Evolutionary conservation across 2,888 invertebrate genomes (phyloP).

Genomic region (Dicyrtoma fusca): DNA sequence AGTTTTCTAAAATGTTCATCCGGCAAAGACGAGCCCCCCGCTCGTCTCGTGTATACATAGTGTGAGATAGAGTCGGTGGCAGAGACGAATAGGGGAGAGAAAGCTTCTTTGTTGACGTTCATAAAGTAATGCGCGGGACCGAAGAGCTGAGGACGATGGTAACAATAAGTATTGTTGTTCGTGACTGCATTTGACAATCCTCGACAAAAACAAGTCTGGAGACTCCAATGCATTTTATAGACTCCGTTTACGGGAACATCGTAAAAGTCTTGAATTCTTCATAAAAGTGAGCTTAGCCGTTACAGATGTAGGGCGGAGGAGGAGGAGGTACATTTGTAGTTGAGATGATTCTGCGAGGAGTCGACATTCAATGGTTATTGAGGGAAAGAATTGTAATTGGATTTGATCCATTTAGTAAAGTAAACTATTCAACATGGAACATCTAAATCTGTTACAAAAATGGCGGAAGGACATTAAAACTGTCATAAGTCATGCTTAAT

Average conservation of each 20-base stretch:
- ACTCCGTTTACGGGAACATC: background rate
- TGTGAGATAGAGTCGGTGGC: background rate
- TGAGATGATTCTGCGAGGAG: too few species aligned
- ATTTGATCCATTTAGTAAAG: background rate
- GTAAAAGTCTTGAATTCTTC: background rate
- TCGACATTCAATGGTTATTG: too few species aligned
- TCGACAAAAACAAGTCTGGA: background rate
- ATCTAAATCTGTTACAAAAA: slow-evolving; percentile 1
- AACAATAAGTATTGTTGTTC: too few species aligned
- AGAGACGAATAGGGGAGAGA: background rate
- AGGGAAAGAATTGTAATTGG: too few species aligned
- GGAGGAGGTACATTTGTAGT: background rate
- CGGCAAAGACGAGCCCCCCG: background rate
- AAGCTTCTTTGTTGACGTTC: background rate
- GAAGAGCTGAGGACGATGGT: too few species aligned
- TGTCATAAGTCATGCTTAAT: slow-evolving; percentile 9
- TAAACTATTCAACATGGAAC: background rate
- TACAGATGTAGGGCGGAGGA: background rate
- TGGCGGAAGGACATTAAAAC: background rate
- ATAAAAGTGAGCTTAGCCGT: background rate
- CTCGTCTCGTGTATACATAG: background rate
- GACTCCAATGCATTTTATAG: background rate
- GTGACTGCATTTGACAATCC: background rate
- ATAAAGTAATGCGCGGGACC: too few species aligned
- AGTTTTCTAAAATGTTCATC: too few species aligned